Base-by-base conservation (phyloP, 2,888 invertebrate species). In the Hedya salicella region DNA sequence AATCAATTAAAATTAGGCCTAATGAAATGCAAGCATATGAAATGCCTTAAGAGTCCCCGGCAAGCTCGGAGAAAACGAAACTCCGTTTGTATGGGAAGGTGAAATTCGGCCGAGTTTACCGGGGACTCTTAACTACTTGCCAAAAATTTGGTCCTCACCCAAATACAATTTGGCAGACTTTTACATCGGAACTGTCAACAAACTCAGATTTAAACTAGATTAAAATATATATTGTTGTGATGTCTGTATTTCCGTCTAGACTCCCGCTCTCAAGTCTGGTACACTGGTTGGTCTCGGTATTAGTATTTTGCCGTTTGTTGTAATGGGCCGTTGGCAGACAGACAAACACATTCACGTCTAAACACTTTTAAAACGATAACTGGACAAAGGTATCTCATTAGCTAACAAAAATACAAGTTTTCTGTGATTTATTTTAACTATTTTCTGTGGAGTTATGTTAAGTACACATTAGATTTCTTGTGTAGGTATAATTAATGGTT, bases 201-300 rank as follows among this genome's bases (percentile, higher is more conserved):
- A 6, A 25, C 4, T 25, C 4, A 4, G 25, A 25, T 25, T 25
- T 25, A 25, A 25, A 6, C 25, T 36, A 11, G 9, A 36, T 36
- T 11, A 1, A 11, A 53, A n/a, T 39, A 11, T 11, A 16, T 0
- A 30, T 17, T 21, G 0, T n/a, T 25, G 14, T 40, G 2, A 36
- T 48, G 3, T 3, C 3, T 11, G 14, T 11, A 48, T 25, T 48
- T 25, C 9, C 11, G 8, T 9, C 1, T n/a, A 25, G 9, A 3
- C 67, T 64, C 70, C 61, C 59, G 62, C 17, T 3, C 64, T 39
- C 52, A 65, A 72, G 76, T 80, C 79, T 80, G 79, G 80, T 81
- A 82, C 80, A 80, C 75, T 73, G 70, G 73, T 77, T 73, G 71
- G 73, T 75, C 73, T 70, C 52, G 62, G 69, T 74, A 75, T 73